Percentiles rank a stretch among this genome's conserved stretches.
These are phyloP conservation scores for Semnornis frantzii DNA, from an alignment of 2,113 vertebrate genomes.

Conservation along the genomic window DNA sequence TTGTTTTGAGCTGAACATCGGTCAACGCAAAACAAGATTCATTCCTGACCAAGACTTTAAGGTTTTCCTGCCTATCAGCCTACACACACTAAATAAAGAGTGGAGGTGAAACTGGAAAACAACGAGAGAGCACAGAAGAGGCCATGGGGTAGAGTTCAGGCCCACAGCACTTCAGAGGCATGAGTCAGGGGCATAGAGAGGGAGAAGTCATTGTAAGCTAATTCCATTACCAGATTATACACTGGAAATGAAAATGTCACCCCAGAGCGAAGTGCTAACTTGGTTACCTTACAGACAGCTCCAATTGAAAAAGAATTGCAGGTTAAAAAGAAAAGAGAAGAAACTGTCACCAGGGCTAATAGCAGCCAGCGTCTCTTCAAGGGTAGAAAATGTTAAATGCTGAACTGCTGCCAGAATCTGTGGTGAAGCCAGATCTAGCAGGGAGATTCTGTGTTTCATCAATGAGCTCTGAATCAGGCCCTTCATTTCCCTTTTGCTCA, in stretches of 20 bases:
- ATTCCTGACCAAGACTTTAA: background rate
- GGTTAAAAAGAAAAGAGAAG: conserved; percentile 1
- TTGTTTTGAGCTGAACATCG: background rate
- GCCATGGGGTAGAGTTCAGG: background rate
- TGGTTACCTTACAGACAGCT: background rate
- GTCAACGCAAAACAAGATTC: background rate
- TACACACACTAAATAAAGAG: background rate
- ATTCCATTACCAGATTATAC: background rate
- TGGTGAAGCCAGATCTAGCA: background rate
- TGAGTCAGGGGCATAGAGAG: background rate
- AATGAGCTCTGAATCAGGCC: background rate
- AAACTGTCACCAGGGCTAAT: background rate
- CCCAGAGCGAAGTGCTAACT: background rate
- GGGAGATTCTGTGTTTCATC: background rate
- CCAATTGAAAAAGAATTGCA: background rate
- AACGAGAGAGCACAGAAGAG: background rate
- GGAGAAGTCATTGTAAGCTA: background rate
- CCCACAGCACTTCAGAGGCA: background rate
- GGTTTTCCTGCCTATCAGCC: background rate
- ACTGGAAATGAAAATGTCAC: conserved; percentile 14
- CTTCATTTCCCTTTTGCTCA: background rate
- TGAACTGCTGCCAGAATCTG: conserved; percentile 3
- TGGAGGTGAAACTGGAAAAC: background rate
- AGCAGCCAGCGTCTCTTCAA: background rate
- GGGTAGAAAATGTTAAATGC: background rate